phyloP scores from a whole-genome alignment of 2,113 vertebrate genomes.

The Baryphthengus martii region DNA sequence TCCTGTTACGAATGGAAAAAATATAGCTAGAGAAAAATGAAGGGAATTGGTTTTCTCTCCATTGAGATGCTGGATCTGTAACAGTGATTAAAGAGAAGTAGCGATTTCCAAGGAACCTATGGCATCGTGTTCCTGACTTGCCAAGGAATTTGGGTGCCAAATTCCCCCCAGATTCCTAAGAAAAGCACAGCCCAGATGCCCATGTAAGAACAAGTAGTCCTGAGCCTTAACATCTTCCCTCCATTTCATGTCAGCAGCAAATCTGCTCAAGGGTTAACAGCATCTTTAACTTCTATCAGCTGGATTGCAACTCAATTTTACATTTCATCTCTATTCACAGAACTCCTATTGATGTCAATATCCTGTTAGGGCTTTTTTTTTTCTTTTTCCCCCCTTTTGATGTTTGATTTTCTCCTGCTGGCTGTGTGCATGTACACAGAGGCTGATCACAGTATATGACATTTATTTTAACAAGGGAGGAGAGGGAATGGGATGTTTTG shows the following conservation, averaged over 20 bases:
- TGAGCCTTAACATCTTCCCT: background rate
- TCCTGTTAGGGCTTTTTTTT: background rate
- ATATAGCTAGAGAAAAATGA: background rate
- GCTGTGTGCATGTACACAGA: background rate
- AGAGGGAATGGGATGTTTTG: background rate
- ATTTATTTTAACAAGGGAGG: background rate
- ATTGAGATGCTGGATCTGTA: background rate
- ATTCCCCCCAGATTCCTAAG: background rate
- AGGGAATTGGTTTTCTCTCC: background rate
- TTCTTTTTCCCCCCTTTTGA: conserved; percentile 14
- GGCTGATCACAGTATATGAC: conserved; percentile 44
- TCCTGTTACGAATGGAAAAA: background rate
- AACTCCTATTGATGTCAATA: conserved; percentile 55
- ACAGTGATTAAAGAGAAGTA: background rate
- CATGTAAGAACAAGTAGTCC: background rate
- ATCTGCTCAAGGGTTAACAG: conserved; percentile 15
- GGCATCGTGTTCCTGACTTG: background rate
- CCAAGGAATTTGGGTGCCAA: background rate
- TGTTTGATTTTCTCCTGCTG: conserved; percentile 56
- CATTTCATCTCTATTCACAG: conserved; percentile 27
- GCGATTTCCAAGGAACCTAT: background rate
- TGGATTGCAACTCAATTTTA: background rate
- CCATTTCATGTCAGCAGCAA: background rate
- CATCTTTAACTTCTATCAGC: background rate
- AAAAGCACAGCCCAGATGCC: background rate